Percentiles rank a stretch among this genome's conserved stretches.
phyloP scores from a whole-genome alignment of 2,888 invertebrate genomes.

The Apeira syringaria region DNA sequence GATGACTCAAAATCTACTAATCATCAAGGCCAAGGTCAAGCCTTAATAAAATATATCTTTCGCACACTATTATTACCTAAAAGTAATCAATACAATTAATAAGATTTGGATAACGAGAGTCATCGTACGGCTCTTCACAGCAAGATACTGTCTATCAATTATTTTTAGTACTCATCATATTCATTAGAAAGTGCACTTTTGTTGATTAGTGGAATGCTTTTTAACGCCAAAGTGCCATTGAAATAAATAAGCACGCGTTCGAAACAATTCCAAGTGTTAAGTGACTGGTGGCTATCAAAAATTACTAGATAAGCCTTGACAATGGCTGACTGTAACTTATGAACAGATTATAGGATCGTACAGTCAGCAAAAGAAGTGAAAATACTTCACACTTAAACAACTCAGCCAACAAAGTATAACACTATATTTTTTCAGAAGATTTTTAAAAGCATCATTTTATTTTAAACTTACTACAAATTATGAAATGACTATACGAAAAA shows the following conservation, averaged over 20 bases:
- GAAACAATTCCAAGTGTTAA: constrained; percentile 80
- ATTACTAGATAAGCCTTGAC: constrained; percentile 76
- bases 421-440: no score
- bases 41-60: no score
- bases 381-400: neutral
- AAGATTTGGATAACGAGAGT: neutral
- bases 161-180: constrained; percentile 72
- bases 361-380: constrained; percentile 19
- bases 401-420: no score
- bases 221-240: constrained; percentile 69
- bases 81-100: no score
- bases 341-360: constrained; percentile 64
- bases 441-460: no score
- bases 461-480: no score
- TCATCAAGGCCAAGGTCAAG: no score
- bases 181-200: constrained; percentile 75
- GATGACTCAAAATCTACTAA: no score
- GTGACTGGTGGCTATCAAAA: constrained; percentile 80
- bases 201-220: constrained; percentile 79
- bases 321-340: constrained; percentile 76
- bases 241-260: constrained; percentile 76
- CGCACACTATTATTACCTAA: no score
- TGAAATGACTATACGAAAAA: no score
- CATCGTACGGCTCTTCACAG: neutral
- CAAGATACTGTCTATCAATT: constrained; percentile 53